phyloP scores from a whole-genome alignment of 2,888 invertebrate genomes.

The Macroteleia sp. region DNA sequence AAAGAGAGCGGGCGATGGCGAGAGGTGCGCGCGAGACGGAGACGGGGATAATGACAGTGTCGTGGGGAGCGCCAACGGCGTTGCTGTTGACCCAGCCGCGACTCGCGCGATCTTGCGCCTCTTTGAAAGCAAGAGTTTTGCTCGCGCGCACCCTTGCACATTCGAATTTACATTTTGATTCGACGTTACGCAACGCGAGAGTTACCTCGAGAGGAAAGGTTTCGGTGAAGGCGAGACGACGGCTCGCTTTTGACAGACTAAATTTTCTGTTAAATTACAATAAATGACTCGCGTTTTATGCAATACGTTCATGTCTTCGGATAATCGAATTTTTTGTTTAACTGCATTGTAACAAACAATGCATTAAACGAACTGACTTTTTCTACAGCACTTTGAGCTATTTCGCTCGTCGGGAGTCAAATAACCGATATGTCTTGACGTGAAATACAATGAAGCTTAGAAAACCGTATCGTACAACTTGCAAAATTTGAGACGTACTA shows the following conservation, averaged over 20 bases:
- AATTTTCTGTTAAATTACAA: too few relatives aligned
- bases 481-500: too few relatives aligned
- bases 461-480: too few relatives aligned
- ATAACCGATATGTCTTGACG: too few relatives aligned
- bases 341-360: too few relatives aligned
- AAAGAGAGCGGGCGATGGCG: conserved; percentile 3
- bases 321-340: too few relatives aligned
- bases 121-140: conserved; percentile 77
- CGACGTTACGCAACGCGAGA: conserved; percentile 53
- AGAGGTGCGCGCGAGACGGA: background rate
- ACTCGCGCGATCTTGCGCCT: conserved; percentile 67
- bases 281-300: too few relatives aligned
- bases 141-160: conserved; percentile 47
- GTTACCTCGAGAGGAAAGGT: conserved; percentile 44
- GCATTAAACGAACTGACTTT: too few relatives aligned
- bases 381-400: too few relatives aligned
- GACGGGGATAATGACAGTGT: conserved; percentile 68
- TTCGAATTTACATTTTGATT: conserved; percentile 58
- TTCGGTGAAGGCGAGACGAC: conserved; percentile 50
- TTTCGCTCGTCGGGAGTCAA: too few relatives aligned
- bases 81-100: conserved; percentile 82
- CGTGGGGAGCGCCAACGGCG: conserved; percentile 82
- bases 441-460: too few relatives aligned
- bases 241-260: conserved; percentile 1
- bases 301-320: too few relatives aligned